Evolutionary conservation across 2,113 vertebrate genomes (phyloP).

Genomic region (Lophius piscatorius): DNA sequence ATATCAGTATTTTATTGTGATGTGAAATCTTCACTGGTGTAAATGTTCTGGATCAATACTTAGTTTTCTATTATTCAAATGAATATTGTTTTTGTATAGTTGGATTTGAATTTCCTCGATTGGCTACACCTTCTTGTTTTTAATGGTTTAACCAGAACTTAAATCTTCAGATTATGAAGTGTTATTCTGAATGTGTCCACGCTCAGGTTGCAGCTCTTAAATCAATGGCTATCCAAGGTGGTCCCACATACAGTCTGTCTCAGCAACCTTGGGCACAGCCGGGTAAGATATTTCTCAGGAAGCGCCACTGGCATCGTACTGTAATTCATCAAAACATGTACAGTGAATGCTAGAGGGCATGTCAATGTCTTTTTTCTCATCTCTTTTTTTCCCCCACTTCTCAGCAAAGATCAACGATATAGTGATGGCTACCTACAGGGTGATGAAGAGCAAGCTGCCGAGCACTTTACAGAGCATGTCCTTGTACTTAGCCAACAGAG

Average conservation of each 20-base stretch:
- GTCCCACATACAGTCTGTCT: constrained; percentile 91
- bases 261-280: constrained; percentile 98
- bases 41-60: neutral
- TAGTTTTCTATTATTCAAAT: constrained; percentile 2
- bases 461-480: constrained; percentile 93
- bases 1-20: constrained; percentile 13
- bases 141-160: neutral
- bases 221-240: constrained; percentile 92
- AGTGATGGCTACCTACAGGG: constrained; percentile 89
- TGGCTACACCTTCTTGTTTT: constrained; percentile 18
- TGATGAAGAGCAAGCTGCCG: constrained; percentile 93
- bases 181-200: constrained; percentile 27
- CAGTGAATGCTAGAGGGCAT: constrained; percentile 46
- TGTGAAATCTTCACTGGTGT: constrained; percentile 1
- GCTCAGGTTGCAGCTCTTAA: constrained; percentile 90
- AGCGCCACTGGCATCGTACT: constrained; percentile 26
- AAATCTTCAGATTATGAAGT: constrained; percentile 9
- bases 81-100: constrained; percentile 13
- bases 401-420: constrained; percentile 95
- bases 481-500: constrained; percentile 94
- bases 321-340: constrained; percentile 61
- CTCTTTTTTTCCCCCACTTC: constrained; percentile 47
- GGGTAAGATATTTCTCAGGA: constrained; percentile 80
- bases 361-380: constrained; percentile 42
- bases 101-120: neutral